Percentiles rank a stretch among this genome's conserved stretches.
Evolutionary conservation across 1,140 invertebrate genomes (phyloP).

Genomic region (Platyscapa corneri): DNA sequence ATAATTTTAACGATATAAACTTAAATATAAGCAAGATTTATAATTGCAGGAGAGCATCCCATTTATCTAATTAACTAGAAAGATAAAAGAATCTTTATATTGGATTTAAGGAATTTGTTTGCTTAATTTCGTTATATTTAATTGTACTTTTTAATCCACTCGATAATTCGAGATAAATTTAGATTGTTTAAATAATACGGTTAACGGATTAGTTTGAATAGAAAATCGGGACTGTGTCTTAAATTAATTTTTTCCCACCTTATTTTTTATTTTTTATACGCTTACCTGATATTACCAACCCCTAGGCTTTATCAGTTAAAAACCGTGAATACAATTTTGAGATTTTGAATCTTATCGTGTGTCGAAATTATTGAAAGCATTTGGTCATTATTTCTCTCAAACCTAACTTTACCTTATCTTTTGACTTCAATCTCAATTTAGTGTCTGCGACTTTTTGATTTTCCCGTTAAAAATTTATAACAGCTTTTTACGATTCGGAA

Average conservation of each 20-base stretch:
- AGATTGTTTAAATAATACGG: too few species aligned
- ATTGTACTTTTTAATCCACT: neutral
- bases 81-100: neutral
- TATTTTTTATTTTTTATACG: too few species aligned
- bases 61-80: conserved; percentile 2
- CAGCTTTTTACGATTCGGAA: neutral
- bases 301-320: too few species aligned
- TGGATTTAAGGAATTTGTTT: neutral
- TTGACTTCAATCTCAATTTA: neutral
- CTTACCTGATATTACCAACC: too few species aligned
- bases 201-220: too few species aligned
- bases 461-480: too few species aligned
- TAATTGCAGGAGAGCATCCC: neutral
- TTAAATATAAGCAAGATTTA: neutral
- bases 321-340: too few species aligned
- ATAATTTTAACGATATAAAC: neutral
- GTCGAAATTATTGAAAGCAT: neutral
- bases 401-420: neutral
- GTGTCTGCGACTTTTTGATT: too few species aligned
- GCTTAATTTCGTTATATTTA: neutral
- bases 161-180: neutral
- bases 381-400: neutral
- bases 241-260: too few species aligned
- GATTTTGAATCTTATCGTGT: too few species aligned
- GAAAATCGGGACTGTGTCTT: too few species aligned